Evolutionary conservation across 64 coral and sea anemone species (phyloP).

Genomic region (Montipora foliosa): DNA sequence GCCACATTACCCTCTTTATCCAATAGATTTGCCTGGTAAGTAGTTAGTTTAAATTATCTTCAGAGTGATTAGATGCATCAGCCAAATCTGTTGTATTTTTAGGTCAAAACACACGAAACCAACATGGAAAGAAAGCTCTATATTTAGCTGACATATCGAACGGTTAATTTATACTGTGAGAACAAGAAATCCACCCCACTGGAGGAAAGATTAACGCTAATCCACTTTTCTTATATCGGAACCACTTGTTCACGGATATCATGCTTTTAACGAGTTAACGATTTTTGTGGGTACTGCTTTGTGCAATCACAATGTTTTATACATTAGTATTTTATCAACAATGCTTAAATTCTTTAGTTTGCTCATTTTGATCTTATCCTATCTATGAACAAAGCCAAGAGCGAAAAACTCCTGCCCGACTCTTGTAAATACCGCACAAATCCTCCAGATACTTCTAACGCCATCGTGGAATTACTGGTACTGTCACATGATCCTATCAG

Average conservation of each 20-base stretch:
- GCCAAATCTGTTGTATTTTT: too few relatives aligned
- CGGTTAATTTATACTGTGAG: too few relatives aligned
- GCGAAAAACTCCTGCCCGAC: neutral
- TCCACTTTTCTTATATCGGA: neutral
- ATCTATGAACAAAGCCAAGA: neutral
- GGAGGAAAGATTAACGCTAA: neutral
- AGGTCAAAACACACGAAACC: too few relatives aligned
- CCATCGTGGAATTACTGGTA: too few relatives aligned
- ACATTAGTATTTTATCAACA: neutral
- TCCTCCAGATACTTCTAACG: slow-evolving; percentile 15
- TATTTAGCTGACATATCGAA: neutral
- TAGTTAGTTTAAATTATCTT: neutral
- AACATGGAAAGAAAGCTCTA: neutral
- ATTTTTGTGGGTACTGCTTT: too few relatives aligned
- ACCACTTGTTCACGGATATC: neutral
- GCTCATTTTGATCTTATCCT: neutral
- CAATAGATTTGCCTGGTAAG: slow-evolving; percentile 39
- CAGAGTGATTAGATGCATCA: too few relatives aligned
- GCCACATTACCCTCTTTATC: slow-evolving; percentile 31
- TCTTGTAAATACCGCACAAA: neutral
- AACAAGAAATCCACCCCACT: neutral
- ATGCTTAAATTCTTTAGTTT: neutral
- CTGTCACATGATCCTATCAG: too few relatives aligned
- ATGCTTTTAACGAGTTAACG: too few relatives aligned
- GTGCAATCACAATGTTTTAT: neutral